These are phyloP conservation scores for Vespertilio murinus DNA, from an alignment of 2,797 vertebrate genomes.

Conservation along the genomic window DNA sequence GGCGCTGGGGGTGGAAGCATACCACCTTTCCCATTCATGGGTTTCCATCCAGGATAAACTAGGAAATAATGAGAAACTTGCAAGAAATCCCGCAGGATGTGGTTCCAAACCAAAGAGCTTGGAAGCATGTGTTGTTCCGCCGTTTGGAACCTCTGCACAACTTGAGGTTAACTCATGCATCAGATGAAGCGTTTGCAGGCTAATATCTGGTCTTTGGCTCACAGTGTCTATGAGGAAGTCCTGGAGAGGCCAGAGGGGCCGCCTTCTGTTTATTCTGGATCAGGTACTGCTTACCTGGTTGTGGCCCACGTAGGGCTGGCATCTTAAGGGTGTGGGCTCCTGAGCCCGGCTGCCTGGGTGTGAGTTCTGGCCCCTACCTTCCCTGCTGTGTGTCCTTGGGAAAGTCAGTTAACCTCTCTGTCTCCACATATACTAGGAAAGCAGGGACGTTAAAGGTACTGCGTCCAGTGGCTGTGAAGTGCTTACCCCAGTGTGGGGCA, in stretches of 20 bases:
- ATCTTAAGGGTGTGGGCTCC: neutral
- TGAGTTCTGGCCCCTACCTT: neutral
- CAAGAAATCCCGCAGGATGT: neutral
- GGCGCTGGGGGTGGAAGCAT: neutral
- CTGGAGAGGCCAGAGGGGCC: neutral
- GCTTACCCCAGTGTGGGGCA: neutral
- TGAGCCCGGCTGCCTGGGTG: neutral
- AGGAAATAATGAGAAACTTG: neutral
- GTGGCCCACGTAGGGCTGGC: neutral
- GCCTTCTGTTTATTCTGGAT: neutral
- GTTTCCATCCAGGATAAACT: neutral
- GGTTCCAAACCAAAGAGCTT: neutral
- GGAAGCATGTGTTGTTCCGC: neutral
- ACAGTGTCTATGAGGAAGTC: accelerated
- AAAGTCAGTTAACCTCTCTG: neutral
- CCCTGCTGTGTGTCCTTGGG: neutral
- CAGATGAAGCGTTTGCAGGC: neutral
- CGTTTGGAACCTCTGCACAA: neutral
- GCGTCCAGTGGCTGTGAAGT: neutral
- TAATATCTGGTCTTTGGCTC: neutral
- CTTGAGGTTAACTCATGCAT: neutral
- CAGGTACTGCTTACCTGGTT: neutral
- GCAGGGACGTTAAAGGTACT: neutral
- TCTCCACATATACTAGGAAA: neutral
- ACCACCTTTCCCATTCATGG: neutral